Base-by-base conservation (phyloP, 2,888 invertebrate genomes). In the Arctia plantaginis region DNA sequence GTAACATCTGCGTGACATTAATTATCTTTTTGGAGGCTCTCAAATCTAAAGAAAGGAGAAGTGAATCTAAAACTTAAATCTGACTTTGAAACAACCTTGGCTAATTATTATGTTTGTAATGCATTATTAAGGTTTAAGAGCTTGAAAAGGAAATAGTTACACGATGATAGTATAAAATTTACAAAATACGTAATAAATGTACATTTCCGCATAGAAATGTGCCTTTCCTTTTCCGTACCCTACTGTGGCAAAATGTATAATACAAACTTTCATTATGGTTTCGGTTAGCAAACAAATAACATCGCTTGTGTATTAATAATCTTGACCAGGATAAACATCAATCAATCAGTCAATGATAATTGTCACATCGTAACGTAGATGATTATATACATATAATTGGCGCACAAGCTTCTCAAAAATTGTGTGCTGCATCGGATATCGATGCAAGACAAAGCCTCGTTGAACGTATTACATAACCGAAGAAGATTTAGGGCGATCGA, bases 401-500 rank as follows among this genome's bases (percentile, higher is more conserved):
- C n/a, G 12, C n/a, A n/a, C 55, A 55, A n/a, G 55, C 12, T 55
- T 55, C n/a, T 55, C n/a, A 55, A 55, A 55, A 55, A n/a, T 55
- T n/a, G 10, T 59, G 51, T 51, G 12, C 59, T 59, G 59, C n/a
- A 27, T 59, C 59, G 59, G 30, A 62, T 1, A 62, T 77, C 74
- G 30, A 73, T 67, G 71, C n/a, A 74, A 80, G 72, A 41, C 69
- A 73, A 81, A 55, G 72, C 35, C 41, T 75, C 75, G 59, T 69
- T 75, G 66, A 71, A 73, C 39, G 23, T 33, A 76, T 84, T 85
- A 79, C 78, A 65, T 73, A 83, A 84, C 64, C 76, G 67, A 75
- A 35, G 66, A 73, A 51, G 80, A 85, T 84, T 84, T 80, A 77
- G 84, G 84, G 76, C 82, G 72, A 79, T 75, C 76, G 75, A 41